Evolutionary conservation across 2,113 vertebrate genomes (phyloP).

Genomic region (Piaya cayana): DNA sequence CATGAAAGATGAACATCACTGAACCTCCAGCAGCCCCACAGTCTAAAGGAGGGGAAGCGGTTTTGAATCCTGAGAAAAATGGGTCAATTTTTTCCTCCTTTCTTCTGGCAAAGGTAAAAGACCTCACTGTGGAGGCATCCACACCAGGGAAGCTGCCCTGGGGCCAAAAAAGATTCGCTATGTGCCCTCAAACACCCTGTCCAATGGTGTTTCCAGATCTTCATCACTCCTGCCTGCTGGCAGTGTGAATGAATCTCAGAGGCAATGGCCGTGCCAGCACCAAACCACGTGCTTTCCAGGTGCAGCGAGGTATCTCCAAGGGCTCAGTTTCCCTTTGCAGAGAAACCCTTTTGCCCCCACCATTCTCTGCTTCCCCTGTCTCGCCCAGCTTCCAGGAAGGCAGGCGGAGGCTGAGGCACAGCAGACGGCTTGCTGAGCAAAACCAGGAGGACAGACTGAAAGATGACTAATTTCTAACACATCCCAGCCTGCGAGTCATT

Average conservation of each 20-base stretch:
- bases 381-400: background rate
- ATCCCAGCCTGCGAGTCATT: background rate
- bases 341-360: background rate
- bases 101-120: background rate
- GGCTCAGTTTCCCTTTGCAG: background rate
- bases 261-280: rapidly evolving
- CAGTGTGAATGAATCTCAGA: background rate
- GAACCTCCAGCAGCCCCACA: background rate
- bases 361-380: background rate
- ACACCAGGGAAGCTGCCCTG: background rate
- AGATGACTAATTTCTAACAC: slow-evolving; percentile 43
- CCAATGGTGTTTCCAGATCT: rapidly evolving
- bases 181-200: background rate
- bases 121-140: background rate
- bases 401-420: background rate
- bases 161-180: background rate
- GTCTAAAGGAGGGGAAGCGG: background rate
- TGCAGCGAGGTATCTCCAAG: rapidly evolving
- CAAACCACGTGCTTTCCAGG: rapidly evolving
- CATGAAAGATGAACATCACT: background rate
- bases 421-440: background rate
- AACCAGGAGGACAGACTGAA: background rate
- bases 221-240: background rate
- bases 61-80: background rate
- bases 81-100: background rate